Conservation (phyloP, 2,888 invertebrate genomes). For the Eristalis tenax region DNA sequence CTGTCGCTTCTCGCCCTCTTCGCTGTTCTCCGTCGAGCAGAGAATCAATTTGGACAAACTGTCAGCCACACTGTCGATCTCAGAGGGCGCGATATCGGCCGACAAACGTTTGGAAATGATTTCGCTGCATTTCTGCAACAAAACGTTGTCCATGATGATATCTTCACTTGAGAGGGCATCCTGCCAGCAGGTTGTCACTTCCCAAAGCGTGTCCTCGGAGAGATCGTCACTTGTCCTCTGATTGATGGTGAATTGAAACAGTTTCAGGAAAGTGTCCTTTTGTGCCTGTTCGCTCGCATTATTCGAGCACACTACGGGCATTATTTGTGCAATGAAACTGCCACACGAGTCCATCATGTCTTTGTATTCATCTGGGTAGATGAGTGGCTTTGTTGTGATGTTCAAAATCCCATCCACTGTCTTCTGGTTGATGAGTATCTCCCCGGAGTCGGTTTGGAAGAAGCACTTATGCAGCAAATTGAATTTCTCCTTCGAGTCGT, state of each 20-base stretch:
- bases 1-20: constrained; percentile 74
- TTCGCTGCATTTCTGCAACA: constrained; percentile 75
- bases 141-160: constrained; percentile 74
- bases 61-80: constrained; percentile 76
- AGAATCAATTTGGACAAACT: constrained; percentile 77
- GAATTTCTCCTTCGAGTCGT: constrained; percentile 76
- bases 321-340: constrained; percentile 83
- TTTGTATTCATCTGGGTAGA: constrained; percentile 63
- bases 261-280: constrained; percentile 81
- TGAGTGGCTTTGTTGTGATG: constrained; percentile 76
- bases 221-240: constrained; percentile 77
- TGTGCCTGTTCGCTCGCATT: constrained; percentile 79
- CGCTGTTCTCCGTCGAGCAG: constrained; percentile 77
- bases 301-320: constrained; percentile 82
- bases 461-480: constrained; percentile 80
- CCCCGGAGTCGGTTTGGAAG: constrained; percentile 79
- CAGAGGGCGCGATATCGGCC: constrained; percentile 37
- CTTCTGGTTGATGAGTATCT: constrained; percentile 77
- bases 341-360: constrained; percentile 82
- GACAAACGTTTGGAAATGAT: constrained; percentile 74
- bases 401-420: constrained; percentile 78
- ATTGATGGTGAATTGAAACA: constrained; percentile 82
- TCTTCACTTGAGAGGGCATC: constrained; percentile 82
- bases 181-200: constrained; percentile 84
- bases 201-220: constrained; percentile 83